Evolutionary conservation across 2,113 vertebrate species (phyloP).

Genomic region (Vulpes vulpes): DNA sequence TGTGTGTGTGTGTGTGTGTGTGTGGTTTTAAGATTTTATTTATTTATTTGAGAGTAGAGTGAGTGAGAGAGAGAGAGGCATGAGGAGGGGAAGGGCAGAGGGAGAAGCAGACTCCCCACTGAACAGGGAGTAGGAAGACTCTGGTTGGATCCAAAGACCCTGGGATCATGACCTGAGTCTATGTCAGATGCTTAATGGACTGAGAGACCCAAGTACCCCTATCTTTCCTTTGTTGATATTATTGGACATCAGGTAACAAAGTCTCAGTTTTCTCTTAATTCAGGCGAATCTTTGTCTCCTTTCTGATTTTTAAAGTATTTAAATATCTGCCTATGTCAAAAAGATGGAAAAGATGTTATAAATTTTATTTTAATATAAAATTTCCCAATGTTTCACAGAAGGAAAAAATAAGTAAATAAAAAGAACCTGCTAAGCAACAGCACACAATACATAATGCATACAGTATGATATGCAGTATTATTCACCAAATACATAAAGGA

Average conservation of each 20-base stretch:
- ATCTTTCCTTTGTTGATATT: neutral
- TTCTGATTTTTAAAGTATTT: neutral
- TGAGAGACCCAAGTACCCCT: neutral
- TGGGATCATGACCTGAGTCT: neutral
- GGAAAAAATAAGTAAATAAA: neutral
- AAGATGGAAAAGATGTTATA: neutral
- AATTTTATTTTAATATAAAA: neutral
- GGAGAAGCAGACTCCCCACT: neutral
- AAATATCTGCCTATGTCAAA: neutral
- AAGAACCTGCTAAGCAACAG: neutral
- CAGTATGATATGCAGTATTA: neutral
- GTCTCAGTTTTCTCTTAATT: neutral
- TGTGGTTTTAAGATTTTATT: neutral
- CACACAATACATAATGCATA: neutral
- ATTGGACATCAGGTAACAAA: neutral
- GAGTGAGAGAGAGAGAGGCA: neutral
- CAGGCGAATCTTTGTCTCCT: neutral
- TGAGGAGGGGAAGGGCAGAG: neutral
- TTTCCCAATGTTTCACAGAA: neutral
- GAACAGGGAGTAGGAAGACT: neutral
- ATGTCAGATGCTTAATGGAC: neutral
- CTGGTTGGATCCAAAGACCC: neutral
- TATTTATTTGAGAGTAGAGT: neutral
- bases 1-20: neutral
- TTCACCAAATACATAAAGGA: neutral